Conservation (phyloP, 2,113 vertebrate species). For the Picathartes gymnocephalus region DNA sequence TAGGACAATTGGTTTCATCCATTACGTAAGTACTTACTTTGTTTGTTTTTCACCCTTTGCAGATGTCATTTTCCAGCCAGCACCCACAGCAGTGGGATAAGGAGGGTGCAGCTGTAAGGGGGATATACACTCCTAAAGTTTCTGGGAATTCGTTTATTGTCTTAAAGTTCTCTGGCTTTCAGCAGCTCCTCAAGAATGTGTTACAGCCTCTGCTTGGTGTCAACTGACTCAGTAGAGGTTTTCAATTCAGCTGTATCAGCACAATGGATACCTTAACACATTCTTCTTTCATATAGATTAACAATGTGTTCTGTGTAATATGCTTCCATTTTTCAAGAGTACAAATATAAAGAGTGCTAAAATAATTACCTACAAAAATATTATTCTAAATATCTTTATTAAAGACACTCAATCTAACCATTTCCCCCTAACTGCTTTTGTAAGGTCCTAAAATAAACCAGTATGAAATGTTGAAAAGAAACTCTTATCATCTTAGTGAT, state of each 20-base stretch:
- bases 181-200: not conserved
- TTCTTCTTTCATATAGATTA: not conserved
- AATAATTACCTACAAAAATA: not conserved
- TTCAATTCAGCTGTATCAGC: not conserved
- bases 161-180: not conserved
- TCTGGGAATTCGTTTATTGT: not conserved
- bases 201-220: not conserved
- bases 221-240: not conserved
- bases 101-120: not conserved
- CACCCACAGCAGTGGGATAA: not conserved
- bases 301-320: not conserved
- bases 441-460: not conserved
- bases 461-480: not conserved
- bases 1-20: not conserved
- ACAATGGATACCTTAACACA: not conserved
- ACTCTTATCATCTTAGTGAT: not conserved
- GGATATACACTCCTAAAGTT: accelerated
- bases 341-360: not conserved
- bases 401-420: not conserved
- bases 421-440: not conserved
- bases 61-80: not conserved
- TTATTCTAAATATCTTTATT: not conserved
- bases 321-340: not conserved
- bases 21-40: not conserved
- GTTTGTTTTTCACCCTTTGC: not conserved